phyloP scores from a whole-genome alignment of 2,888 invertebrate genomes.

The Tipula vernalis region DNA sequence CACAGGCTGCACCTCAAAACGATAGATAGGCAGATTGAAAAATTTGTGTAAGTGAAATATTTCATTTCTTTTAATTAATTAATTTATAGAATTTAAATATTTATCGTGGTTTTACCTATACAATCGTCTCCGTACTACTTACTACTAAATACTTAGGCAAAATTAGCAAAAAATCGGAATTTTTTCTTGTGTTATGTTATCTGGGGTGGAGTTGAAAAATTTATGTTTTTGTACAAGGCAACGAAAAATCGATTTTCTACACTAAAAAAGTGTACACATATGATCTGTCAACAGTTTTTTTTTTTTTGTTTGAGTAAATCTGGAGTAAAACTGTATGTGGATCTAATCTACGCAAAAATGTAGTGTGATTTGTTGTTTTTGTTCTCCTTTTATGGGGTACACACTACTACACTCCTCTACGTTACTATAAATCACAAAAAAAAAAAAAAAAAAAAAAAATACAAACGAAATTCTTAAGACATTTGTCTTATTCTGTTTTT shows the following conservation, averaged over 20 bases:
- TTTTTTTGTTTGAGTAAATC: background rate
- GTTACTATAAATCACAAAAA: background rate
- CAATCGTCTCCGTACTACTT: background rate
- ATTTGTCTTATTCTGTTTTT: background rate
- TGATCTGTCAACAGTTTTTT: background rate
- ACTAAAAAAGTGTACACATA: background rate
- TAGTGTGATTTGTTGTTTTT: background rate
- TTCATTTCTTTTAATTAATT: background rate
- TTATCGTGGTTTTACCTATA: background rate
- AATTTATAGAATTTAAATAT: background rate
- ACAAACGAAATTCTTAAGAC: background rate
- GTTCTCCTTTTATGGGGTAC: background rate
- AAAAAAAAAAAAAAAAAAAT: background rate
- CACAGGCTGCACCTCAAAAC: background rate
- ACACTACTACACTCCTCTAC: background rate
- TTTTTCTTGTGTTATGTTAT: background rate
- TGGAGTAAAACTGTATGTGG: background rate
- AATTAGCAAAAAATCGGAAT: background rate
- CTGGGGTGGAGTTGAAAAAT: background rate
- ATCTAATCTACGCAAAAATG: background rate
- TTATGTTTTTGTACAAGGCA: background rate
- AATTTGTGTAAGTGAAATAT: background rate
- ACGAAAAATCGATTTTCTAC: background rate
- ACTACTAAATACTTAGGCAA: too few species aligned
- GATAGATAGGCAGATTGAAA: background rate